Conservation (phyloP, 1,140 invertebrate species). For the Diabrotica undecimpunctata region DNA sequence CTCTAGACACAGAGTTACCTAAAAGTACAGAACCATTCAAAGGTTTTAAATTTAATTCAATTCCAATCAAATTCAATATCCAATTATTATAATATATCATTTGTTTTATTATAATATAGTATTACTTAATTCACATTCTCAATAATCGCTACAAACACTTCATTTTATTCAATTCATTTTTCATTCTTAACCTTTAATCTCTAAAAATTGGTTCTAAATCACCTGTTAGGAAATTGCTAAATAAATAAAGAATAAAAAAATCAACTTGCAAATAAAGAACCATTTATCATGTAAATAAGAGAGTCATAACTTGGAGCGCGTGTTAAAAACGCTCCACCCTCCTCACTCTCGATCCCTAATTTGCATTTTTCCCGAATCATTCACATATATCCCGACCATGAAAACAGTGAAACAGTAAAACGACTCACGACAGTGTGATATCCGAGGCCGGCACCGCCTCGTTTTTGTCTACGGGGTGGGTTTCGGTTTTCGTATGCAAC, state of each 20-base stretch:
- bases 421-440: constrained; percentile 20
- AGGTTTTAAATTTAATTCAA: too few species aligned
- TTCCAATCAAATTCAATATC: too few species aligned
- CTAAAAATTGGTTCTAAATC: neutral
- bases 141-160: too few species aligned
- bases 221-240: constrained; percentile 8
- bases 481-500: too few species aligned
- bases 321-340: constrained; percentile 23
- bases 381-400: constrained; percentile 20
- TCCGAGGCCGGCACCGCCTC: constrained; percentile 18
- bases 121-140: too few species aligned
- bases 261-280: constrained; percentile 25
- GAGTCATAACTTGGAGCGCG: constrained; percentile 29
- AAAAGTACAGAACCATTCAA: too few species aligned
- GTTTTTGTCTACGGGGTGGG: neutral
- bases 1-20: too few species aligned
- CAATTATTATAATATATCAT: too few species aligned
- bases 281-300: constrained; percentile 34
- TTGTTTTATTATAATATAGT: too few species aligned
- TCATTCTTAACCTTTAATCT: neutral
- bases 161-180: too few species aligned
- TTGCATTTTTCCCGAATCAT: constrained; percentile 35
- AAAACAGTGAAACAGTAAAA: constrained; percentile 7
- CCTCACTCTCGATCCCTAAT: constrained; percentile 17
- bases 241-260: constrained; percentile 24